These are phyloP conservation scores for Peromyscus aztecus DNA, from an alignment of 2,797 vertebrate genomes.

Conservation along the genomic window DNA sequence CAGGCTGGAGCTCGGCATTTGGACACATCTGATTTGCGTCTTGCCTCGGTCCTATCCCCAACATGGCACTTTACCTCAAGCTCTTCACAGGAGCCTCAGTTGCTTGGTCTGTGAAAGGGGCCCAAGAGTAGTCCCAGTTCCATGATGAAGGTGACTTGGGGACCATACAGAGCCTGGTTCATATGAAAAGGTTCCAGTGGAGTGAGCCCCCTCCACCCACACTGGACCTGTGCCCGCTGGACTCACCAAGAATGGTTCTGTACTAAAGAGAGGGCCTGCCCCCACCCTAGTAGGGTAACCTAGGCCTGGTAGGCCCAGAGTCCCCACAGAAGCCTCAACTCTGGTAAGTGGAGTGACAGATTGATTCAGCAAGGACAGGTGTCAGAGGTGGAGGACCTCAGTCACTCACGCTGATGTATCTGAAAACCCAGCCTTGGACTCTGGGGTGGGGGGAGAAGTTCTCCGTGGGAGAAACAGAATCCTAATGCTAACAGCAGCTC, in stretches of 20 bases:
- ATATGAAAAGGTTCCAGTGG: rapidly evolving
- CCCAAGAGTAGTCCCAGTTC: rapidly evolving
- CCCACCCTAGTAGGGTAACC: neutral
- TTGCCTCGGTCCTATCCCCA: neutral
- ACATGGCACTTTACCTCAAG: rapidly evolving
- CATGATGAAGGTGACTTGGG: neutral
- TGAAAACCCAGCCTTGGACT: neutral
- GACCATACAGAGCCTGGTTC: neutral
- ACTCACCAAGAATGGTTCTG: neutral
- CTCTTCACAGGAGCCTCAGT: rapidly evolving
- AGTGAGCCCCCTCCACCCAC: rapidly evolving
- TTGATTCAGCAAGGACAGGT: neutral
- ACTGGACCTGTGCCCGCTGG: neutral
- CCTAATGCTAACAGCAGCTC: neutral
- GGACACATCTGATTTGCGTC: neutral
- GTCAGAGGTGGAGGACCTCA: neutral
- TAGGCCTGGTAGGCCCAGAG: neutral
- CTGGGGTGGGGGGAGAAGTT: neutral
- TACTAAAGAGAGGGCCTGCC: neutral
- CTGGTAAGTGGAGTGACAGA: neutral
- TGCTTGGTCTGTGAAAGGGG: neutral
- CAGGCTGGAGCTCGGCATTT: neutral
- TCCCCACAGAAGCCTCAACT: neutral
- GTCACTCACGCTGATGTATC: too few species aligned
- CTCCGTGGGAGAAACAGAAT: neutral